phyloP scores from a whole-genome alignment of 1,140 invertebrate genomes.

The Diabrotica undecimpunctata region DNA sequence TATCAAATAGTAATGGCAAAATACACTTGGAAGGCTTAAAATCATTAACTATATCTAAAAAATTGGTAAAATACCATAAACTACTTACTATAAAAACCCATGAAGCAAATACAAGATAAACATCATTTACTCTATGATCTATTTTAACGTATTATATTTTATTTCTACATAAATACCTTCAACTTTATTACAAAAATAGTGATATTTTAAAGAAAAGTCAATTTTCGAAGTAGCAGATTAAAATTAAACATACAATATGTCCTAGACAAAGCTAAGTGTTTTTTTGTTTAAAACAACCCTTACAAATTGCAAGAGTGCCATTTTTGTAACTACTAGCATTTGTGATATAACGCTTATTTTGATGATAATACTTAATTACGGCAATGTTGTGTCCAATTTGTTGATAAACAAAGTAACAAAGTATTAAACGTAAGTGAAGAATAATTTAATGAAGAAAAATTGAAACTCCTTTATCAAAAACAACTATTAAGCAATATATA shows the following conservation, averaged over 20 bases:
- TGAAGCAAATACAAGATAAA: slow-evolving; percentile 1
- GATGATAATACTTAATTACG: no score
- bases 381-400: no score
- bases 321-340: no score
- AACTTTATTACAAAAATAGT: slow-evolving; percentile 11
- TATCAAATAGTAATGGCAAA: no score
- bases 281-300: no score
- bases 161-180: neutral
- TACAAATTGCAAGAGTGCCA: no score
- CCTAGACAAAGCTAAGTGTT: neutral
- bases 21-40: neutral
- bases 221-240: slow-evolving; percentile 6
- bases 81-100: slow-evolving; percentile 1
- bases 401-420: no score
- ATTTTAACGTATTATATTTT: slow-evolving; percentile 1
- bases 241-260: neutral
- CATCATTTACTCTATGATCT: neutral
- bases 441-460: no score
- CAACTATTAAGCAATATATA: no score
- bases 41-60: neutral
- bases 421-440: no score
- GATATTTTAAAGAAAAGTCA: slow-evolving; percentile 6
- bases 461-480: no score
- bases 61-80: neutral
- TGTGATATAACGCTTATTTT: no score